Base-by-base conservation (phyloP, 2,113 vertebrate genomes). In the Etheostoma spectabile region DNA sequence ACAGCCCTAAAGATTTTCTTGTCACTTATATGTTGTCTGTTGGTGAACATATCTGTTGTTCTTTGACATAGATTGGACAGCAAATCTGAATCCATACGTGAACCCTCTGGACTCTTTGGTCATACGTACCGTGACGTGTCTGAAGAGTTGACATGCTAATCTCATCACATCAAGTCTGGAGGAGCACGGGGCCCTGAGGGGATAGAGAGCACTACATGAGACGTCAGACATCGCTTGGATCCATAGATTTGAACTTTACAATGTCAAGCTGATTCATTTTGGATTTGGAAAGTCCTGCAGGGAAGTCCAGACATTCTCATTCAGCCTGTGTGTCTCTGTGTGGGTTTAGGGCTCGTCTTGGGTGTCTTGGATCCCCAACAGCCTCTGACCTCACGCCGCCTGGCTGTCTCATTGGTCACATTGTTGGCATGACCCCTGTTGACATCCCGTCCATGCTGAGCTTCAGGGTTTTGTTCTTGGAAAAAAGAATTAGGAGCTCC, bases 351-450 rank as follows among this genome's bases (percentile, higher is more conserved):
- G 21, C 55, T 63, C 72, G 51, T 59, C n/a, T 6, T 18, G 57
- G 38, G 69, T 15, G 64, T 56, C 78, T 71, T 61, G 74, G 33
- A 72, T 69, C 21, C 71, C 42, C 56, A 35, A 14, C 61, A 24
- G 64, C 59, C 83, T 55, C 19, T 68, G 66, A 53, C 57, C 60
- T 67, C 60, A 35, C 35, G 53, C 51, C n/a, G 18, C 19, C 33
- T 27, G 33, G 49, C 60, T 22, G 12, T 52, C 78, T 33, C 72
- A 38, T 48, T 30, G 27, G 53, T 16, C 38, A 30, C 27, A 12
- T 48, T 60, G 63, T n/a, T 57, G 76, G 71, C 68, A 14, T 19
- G 73, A 67, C 79, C 63, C 63, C 18, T 48, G 72, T 51, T 48
- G 42, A 63, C 78, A 27, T 38, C 45, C 21, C 69, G n/a, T 84